Conservation (phyloP, 2,113 vertebrate genomes). For the Hippotragus niger region DNA sequence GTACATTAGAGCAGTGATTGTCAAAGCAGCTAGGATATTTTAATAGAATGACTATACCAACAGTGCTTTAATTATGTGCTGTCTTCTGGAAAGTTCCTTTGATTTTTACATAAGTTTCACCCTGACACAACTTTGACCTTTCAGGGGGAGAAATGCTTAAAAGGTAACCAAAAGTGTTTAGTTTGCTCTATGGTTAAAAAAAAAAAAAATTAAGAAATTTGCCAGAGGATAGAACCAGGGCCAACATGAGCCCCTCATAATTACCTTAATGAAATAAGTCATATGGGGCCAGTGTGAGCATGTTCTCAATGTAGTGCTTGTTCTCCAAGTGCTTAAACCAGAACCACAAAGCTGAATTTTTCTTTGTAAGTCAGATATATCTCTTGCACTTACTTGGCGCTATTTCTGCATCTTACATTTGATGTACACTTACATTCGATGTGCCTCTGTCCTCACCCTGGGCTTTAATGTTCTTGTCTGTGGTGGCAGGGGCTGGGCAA, state of each 20-base stretch:
- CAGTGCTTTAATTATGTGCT: not conserved
- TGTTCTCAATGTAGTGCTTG: not conserved
- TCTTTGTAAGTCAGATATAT: not conserved
- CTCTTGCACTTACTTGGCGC: not conserved
- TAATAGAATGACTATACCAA: not conserved
- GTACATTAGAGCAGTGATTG: not conserved
- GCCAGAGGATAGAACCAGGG: not conserved
- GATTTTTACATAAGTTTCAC: not conserved
- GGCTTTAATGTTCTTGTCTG: not conserved
- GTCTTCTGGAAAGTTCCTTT: slow-evolving; percentile 10
- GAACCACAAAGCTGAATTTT: not conserved
- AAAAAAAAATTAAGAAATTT: slow-evolving; percentile 30
- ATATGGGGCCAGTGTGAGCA: not conserved
- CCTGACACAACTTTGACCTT: not conserved
- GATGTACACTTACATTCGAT: not conserved
- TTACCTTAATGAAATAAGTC: slow-evolving; percentile 18
- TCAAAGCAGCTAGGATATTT: not conserved
- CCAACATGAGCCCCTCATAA: not conserved
- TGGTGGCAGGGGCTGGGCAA: not conserved
- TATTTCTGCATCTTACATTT: not conserved
- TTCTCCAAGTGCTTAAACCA: not conserved
- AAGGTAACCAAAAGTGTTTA: not conserved
- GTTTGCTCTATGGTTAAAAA: not conserved
- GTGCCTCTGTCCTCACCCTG: not conserved
- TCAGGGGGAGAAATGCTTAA: not conserved